Evolutionary conservation across 2,797 vertebrate genomes (phyloP).

Genomic region (Myotis myotis): DNA sequence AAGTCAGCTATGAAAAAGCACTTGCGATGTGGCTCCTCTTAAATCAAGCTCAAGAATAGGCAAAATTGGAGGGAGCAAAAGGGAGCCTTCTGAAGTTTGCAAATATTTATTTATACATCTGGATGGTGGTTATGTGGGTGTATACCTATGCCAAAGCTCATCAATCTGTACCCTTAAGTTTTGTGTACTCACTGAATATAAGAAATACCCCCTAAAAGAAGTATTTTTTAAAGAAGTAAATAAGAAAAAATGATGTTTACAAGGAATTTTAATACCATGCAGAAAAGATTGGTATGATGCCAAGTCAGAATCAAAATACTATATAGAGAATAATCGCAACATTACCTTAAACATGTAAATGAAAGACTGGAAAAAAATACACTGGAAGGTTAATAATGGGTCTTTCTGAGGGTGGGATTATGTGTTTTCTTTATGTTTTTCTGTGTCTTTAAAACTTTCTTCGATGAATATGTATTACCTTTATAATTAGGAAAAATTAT

Average conservation of each 20-base stretch:
- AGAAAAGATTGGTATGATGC: background rate
- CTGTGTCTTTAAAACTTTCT: slow-evolving; percentile 1
- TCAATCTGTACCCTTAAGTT: background rate
- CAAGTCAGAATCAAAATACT: background rate
- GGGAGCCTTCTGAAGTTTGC: background rate
- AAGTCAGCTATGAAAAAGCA: background rate
- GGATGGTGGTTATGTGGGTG: background rate
- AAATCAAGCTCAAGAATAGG: background rate
- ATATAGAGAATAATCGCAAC: background rate
- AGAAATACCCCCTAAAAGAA: background rate
- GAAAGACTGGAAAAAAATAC: background rate
- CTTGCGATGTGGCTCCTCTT: background rate
- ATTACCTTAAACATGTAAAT: slow-evolving; percentile 10
- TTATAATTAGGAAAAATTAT: slow-evolving; percentile 40
- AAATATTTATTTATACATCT: background rate
- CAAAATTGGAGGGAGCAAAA: background rate
- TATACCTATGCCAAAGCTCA: background rate
- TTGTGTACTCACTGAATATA: background rate
- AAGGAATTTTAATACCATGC: slow-evolving; percentile 1
- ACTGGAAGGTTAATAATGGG: background rate
- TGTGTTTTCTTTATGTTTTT: background rate
- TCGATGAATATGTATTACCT: background rate
- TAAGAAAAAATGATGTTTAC: background rate
- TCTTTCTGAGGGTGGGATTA: background rate
- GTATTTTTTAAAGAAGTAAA: background rate